These are phyloP conservation scores for Sander lucioperca DNA, from an alignment of 2,113 vertebrate species.

Conservation along the genomic window DNA sequence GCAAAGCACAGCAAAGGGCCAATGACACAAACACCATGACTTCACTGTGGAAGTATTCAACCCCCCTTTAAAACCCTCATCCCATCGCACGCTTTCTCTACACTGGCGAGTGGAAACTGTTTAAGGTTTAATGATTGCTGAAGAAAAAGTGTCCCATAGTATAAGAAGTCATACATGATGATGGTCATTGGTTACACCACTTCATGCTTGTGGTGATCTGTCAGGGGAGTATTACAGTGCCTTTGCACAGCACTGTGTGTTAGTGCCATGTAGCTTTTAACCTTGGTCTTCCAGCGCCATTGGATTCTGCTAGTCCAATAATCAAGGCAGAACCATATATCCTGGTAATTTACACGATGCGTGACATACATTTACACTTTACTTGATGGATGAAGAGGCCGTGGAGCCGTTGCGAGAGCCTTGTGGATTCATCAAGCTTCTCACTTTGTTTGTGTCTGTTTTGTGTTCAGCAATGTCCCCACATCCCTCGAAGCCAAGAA, in stretches of 20 bases:
- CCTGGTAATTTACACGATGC: conserved; percentile 41
- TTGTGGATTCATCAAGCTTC: conserved; percentile 43
- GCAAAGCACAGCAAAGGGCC: conserved; percentile 71
- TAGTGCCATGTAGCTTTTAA: conserved; percentile 31
- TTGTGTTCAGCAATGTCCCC: conserved; percentile 57
- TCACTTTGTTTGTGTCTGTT: conserved; percentile 65
- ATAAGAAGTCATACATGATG: conserved; percentile 27
- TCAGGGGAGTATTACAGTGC: neutral
- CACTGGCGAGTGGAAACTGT: conserved; percentile 72
- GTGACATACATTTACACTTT: conserved; percentile 61
- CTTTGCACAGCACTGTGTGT: conserved; percentile 6
- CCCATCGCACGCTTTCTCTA: conserved; percentile 56
- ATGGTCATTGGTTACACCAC: conserved; percentile 18
- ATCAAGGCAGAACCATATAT: conserved; percentile 38
- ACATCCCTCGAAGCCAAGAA: conserved; percentile 31
- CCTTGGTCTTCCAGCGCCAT: conserved; percentile 14
- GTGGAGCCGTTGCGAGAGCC: conserved; percentile 35
- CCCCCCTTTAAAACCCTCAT: conserved; percentile 61
- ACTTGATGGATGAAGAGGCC: conserved; percentile 64
- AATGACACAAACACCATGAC: conserved; percentile 81
- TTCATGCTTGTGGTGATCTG: conserved; percentile 25
- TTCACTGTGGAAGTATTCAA: conserved; percentile 78
- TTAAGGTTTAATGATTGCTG: conserved; percentile 65
- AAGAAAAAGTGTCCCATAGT: conserved; percentile 35
- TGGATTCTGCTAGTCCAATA: conserved; percentile 22